These are phyloP conservation scores for Harpagus bidentatus DNA, from an alignment of 2,113 vertebrate genomes.

Conservation along the genomic window DNA sequence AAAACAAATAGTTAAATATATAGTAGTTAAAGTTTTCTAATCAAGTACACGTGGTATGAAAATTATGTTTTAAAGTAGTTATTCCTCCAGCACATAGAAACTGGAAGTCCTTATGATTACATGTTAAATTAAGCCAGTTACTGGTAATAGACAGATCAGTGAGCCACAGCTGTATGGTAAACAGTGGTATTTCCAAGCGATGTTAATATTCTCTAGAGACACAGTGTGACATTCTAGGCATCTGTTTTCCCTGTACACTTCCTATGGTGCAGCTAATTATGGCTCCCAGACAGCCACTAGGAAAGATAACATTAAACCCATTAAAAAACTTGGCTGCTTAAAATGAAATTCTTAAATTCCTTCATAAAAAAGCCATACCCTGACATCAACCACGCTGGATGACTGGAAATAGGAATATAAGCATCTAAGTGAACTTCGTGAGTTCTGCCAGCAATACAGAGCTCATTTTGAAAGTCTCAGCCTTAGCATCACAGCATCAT, in stretches of 20 bases:
- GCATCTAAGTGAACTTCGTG: neutral
- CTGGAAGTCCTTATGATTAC: neutral
- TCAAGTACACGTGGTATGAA: neutral
- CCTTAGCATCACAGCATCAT: neutral
- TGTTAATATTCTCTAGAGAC: neutral
- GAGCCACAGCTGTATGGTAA: neutral
- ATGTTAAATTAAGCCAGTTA: neutral
- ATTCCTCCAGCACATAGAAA: neutral
- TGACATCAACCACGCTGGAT: neutral
- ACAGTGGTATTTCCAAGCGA: neutral
- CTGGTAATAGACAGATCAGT: neutral
- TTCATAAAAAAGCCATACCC: neutral
- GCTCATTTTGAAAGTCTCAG: neutral
- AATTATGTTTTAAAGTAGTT: neutral
- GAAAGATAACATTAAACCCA: neutral
- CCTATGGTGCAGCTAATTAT: neutral
- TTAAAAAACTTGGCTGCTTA: neutral
- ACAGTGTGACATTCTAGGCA: constrained; percentile 12
- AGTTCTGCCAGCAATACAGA: neutral
- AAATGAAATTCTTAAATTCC: neutral
- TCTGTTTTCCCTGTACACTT: neutral
- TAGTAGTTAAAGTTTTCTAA: neutral
- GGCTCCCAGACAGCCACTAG: neutral
- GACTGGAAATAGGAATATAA: neutral
- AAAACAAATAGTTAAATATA: neutral